Evolutionary conservation across 2,113 vertebrate genomes (phyloP).

Genomic region (Diphyllodes magnificus): DNA sequence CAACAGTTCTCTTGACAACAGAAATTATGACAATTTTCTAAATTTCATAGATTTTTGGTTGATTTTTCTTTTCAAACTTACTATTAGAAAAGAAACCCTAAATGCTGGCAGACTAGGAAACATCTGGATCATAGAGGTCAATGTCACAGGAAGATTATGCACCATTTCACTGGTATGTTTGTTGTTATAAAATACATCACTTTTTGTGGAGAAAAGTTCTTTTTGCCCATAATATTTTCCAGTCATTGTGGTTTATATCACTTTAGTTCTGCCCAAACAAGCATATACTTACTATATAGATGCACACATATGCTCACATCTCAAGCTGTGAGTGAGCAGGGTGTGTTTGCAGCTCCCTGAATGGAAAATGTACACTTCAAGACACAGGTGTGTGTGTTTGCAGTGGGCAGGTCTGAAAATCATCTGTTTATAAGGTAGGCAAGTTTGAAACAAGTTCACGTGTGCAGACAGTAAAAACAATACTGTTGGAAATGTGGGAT

Average conservation of each 20-base stretch:
- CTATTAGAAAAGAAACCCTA: background rate
- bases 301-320: fast-evolving
- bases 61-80: background rate
- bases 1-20: background rate
- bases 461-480: background rate
- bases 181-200: background rate
- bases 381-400: background rate
- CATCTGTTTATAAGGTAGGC: fast-evolving
- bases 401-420: background rate
- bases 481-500: background rate
- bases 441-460: background rate
- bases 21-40: background rate
- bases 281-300: background rate
- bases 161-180: background rate
- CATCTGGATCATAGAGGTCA: too few species aligned
- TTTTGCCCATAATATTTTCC: background rate
- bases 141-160: background rate
- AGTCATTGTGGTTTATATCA: background rate
- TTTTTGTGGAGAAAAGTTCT: background rate
- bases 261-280: background rate
- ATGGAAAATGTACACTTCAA: fast-evolving
- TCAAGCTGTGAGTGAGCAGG: background rate
- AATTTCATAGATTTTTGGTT: fast-evolving
- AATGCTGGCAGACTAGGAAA: background rate
- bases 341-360: background rate